A percentile compares a stretch with the other conserved stretches of the same genome.
These are phyloP conservation scores for Drosophila eohydei DNA, from an alignment of 2,888 invertebrate genomes.

Conservation along the genomic window DNA sequence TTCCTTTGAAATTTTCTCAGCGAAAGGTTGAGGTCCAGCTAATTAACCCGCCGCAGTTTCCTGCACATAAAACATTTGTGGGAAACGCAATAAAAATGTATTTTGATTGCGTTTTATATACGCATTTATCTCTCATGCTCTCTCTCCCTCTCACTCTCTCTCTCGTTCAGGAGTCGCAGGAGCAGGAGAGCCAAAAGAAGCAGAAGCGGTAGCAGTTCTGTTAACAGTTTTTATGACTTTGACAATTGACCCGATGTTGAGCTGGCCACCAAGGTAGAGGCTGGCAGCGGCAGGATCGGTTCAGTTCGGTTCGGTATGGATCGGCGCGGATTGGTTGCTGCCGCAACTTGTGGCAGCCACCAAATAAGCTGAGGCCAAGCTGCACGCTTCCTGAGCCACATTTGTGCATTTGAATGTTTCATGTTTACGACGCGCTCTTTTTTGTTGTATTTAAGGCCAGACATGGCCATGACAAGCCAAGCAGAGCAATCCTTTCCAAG, in stretches of 20 bases:
- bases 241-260: slow-evolving; percentile 64
- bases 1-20: slow-evolving; percentile 69
- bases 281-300: slow-evolving; percentile 41
- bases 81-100: slow-evolving; percentile 63
- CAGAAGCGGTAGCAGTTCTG: slow-evolving; percentile 42
- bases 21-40: slow-evolving; percentile 58
- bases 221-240: slow-evolving; percentile 64
- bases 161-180: slow-evolving; percentile 5
- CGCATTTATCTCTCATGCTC: background rate
- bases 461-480: slow-evolving; percentile 75
- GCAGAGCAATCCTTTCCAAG: slow-evolving; percentile 78
- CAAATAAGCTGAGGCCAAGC: slow-evolving; percentile 52
- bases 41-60: slow-evolving; percentile 68
- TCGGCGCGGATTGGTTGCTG: slow-evolving; percentile 30
- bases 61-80: slow-evolving; percentile 68
- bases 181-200: slow-evolving; percentile 1
- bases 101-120: slow-evolving; percentile 60
- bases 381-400: slow-evolving; percentile 63
- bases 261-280: slow-evolving; percentile 39
- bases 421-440: slow-evolving; percentile 62
- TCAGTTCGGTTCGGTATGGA: background rate
- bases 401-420: slow-evolving; percentile 75
- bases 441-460: slow-evolving; percentile 51
- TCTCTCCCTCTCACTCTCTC: background rate
- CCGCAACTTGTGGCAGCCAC: slow-evolving; percentile 29